Evolutionary conservation across 2,113 vertebrate genomes (phyloP), one percentile per base, ranked within the genome.

Genomic region (Choloepus hoffmanni): DNA sequence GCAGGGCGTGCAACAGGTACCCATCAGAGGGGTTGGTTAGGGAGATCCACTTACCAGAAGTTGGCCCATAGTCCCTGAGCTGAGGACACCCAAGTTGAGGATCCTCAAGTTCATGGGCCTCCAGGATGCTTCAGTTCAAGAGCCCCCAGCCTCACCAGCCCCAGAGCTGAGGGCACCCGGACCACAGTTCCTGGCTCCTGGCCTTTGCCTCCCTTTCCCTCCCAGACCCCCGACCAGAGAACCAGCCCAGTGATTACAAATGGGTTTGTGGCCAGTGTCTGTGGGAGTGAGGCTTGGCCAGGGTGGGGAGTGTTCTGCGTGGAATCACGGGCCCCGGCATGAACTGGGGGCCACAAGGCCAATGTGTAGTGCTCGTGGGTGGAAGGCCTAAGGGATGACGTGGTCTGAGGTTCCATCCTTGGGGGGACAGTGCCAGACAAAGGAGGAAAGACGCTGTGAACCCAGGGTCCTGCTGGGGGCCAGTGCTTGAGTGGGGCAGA

Each of bases 71-170:
- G 3, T 50, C 84, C 15, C 24, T 24, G 19, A n/a, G 30, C 33
- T 78, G 88, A 95, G 30, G 40, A 55, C 8, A 74, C 36, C 33
- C 70, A 30, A 53, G 36, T 16, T 88, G 23, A 7, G 72, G 33
- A 92, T 55, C 68, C 16, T 94, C 55, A 95, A 87, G 36, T 88
- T 45, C 40, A 70, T 28, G 36, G 33, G 7, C 28, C 43, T 95
- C 26, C 33, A 55, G 68, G 36, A 45, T 53, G 55, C 43, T 36
- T 93, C 86, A 86, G 33, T 10, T 96, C 24, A 92, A 89, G 33
- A 30, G 13, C 48, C 23, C 26, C 58, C 74, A 92, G 28, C 3
- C 43, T 95, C 30, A 76, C 70, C 45, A 65, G 58, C 28, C 62
- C 63, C 76, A 97, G 79, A 91, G 28, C 33, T 62, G 8, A 92